phyloP scores from a whole-genome alignment of 2,888 invertebrate genomes.

The Poecilus cupreus region DNA sequence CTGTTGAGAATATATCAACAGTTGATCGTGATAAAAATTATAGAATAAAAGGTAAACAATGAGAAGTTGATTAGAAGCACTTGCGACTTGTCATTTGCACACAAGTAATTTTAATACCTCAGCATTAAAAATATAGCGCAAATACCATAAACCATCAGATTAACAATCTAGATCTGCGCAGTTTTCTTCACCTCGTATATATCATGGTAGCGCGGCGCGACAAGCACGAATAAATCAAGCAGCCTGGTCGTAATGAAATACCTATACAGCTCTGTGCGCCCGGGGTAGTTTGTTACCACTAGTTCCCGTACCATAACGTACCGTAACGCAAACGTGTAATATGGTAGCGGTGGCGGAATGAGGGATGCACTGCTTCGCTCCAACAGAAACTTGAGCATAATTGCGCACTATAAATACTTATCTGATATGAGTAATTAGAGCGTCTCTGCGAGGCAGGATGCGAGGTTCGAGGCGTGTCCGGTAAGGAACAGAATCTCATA shows the following conservation, averaged over 20 bases:
- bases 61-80: too few species aligned
- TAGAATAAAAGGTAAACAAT: too few species aligned
- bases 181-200: background rate
- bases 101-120: background rate
- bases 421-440: slow-evolving; percentile 72
- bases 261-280: slow-evolving; percentile 64
- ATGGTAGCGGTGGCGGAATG: slow-evolving; percentile 44
- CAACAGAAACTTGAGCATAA: slow-evolving; percentile 69
- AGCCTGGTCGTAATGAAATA: slow-evolving; percentile 70
- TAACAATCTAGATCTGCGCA: background rate
- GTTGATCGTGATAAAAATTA: too few species aligned
- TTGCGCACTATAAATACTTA: slow-evolving; percentile 72
- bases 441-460: background rate
- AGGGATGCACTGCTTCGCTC: slow-evolving; percentile 44
- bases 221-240: slow-evolving; percentile 69
- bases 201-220: slow-evolving; percentile 20
- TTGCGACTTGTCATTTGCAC: background rate
- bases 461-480: slow-evolving; percentile 11
- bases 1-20: too few species aligned
- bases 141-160: slow-evolving; percentile 26
- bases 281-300: slow-evolving; percentile 53
- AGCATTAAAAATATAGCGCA: background rate
- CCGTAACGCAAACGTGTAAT: too few species aligned
- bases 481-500: background rate
- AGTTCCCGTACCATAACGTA: background rate